These are phyloP conservation scores for Agriopis leucophaearia DNA, from an alignment of 2,888 invertebrate genomes.

Conservation along the genomic window DNA sequence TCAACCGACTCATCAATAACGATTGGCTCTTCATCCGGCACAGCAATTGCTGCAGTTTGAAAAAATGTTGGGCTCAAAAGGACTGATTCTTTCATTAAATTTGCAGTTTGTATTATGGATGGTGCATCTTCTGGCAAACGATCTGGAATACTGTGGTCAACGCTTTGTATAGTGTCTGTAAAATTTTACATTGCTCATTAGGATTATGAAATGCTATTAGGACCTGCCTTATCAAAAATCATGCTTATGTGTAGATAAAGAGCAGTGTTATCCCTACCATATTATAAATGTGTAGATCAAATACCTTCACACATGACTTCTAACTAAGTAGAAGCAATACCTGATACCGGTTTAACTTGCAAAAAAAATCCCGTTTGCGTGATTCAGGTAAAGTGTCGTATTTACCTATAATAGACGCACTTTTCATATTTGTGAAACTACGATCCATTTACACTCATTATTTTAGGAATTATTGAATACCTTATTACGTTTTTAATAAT, in stretches of 20 bases:
- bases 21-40: slow-evolving; percentile 53
- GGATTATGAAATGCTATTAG: slow-evolving; percentile 28
- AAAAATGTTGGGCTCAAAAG: slow-evolving; percentile 76
- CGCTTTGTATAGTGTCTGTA: slow-evolving; percentile 25
- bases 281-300: too few relatives aligned
- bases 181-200: slow-evolving; percentile 42
- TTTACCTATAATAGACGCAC: too few relatives aligned
- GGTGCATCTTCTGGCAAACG: slow-evolving; percentile 47
- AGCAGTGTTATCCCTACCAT: background rate
- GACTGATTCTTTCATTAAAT: slow-evolving; percentile 74
- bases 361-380: too few relatives aligned
- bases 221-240: background rate
- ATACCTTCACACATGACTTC: too few relatives aligned
- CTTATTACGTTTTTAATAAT: too few relatives aligned
- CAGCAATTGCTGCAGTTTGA: slow-evolving; percentile 51
- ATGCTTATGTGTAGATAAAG: background rate
- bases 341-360: too few relatives aligned
- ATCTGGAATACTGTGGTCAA: slow-evolving; percentile 4
- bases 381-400: too few relatives aligned
- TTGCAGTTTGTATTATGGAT: slow-evolving; percentile 76
- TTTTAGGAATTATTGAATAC: too few relatives aligned
- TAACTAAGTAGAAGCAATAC: too few relatives aligned
- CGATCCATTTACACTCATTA: too few relatives aligned
- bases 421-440: too few relatives aligned
- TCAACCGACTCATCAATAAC: slow-evolving; percentile 1